Evolutionary conservation across 2,797 vertebrate species (phyloP).

Genomic region (Gallinago stenura): DNA sequence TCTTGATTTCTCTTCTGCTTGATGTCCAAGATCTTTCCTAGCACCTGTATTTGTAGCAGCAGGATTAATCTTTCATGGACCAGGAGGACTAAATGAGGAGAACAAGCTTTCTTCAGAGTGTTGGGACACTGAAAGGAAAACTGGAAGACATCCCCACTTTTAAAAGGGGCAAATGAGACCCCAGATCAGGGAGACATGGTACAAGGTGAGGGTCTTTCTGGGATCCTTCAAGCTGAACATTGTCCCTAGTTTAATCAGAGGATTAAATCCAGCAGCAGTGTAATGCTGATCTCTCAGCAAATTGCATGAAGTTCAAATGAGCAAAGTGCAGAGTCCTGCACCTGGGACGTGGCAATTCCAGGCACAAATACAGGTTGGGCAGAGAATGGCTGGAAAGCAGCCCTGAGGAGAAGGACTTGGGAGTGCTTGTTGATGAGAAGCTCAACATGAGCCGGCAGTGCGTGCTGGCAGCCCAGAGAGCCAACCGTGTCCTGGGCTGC

Average conservation of each 20-base stretch:
- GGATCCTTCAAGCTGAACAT: neutral
- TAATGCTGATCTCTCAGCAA: neutral
- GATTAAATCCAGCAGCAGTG: neutral
- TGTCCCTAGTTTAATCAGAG: neutral
- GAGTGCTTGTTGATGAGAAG: too few species aligned
- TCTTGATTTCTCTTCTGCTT: neutral
- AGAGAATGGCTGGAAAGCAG: too few species aligned
- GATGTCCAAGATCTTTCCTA: neutral
- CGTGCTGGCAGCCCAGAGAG: too few species aligned
- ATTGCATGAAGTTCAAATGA: too few species aligned
- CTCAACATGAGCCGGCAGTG: too few species aligned
- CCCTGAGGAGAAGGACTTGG: too few species aligned
- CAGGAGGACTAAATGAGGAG: neutral
- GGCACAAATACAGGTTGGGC: too few species aligned
- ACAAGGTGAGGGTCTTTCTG: neutral
- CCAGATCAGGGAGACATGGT: rapidly evolving
- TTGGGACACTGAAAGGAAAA: neutral
- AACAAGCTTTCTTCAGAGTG: neutral
- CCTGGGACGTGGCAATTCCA: too few species aligned
- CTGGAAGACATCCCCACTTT: neutral
- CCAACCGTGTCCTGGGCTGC: too few species aligned
- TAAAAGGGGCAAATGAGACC: neutral
- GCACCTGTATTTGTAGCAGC: neutral
- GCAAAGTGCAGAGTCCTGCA: too few species aligned
- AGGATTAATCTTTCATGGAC: neutral